A percentile compares a stretch with the other conserved stretches of the same genome.
Conservation (phyloP, 92 coral and sea anemone genomes). For the Umimayanthus kanabou region DNA sequence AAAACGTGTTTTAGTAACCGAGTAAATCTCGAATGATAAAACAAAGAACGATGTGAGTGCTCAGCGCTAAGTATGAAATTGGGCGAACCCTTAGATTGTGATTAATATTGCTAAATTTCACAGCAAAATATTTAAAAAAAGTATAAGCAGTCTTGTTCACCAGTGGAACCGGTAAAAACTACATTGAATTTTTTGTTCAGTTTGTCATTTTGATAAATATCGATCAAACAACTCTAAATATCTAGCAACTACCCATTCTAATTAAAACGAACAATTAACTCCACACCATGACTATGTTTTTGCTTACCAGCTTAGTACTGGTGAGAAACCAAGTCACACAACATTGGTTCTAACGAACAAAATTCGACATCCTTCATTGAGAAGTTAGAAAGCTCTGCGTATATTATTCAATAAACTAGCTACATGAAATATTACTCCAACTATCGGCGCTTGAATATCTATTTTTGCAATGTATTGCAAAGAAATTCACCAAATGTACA, state of each 20-base stretch:
- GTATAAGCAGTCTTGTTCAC: not conserved
- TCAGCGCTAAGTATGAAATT: not conserved
- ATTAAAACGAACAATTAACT: not conserved
- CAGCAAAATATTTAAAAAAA: not conserved
- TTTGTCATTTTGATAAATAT: not conserved
- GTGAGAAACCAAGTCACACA: not conserved
- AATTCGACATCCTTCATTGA: not conserved
- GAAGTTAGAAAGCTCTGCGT: not conserved
- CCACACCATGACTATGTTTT: not conserved
- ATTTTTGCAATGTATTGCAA: not conserved
- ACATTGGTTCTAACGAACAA: not conserved
- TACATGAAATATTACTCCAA: not conserved
- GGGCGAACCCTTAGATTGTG: not conserved
- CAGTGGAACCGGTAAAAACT: too few species aligned
- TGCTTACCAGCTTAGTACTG: not conserved
- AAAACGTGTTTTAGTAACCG: not conserved
- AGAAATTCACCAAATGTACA: constrained; percentile 2
- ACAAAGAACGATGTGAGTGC: not conserved
- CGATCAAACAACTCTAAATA: not conserved
- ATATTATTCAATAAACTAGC: not conserved
- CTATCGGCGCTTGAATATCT: not conserved
- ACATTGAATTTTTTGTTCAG: too few species aligned
- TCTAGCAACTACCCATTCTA: not conserved
- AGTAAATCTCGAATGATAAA: not conserved
- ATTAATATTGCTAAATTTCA: not conserved